Evolutionary conservation across 2,888 invertebrate genomes (phyloP).

Genomic region (Rhamnusium bicolor): DNA sequence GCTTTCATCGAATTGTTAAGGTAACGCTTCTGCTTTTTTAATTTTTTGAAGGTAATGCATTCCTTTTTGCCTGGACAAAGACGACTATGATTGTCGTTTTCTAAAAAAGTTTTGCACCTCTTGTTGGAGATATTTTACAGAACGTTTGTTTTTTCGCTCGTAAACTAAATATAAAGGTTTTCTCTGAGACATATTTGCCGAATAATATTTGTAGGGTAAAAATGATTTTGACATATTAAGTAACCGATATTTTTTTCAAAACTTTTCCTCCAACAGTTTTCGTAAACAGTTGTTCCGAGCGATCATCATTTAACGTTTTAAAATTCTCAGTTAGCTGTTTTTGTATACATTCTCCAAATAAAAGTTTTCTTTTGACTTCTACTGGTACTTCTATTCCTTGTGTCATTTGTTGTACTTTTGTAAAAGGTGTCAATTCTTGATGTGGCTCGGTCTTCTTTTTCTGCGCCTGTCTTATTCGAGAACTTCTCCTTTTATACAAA

Average conservation of each 20-base stretch:
- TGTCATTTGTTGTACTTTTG: too few relatives aligned
- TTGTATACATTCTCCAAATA: background rate
- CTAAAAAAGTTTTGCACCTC: background rate
- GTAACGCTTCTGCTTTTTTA: background rate
- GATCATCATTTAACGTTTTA: background rate
- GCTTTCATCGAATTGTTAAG: background rate
- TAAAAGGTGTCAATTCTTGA: background rate
- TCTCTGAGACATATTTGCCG: background rate
- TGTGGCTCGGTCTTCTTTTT: background rate
- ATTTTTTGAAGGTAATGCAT: background rate
- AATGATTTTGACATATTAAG: background rate
- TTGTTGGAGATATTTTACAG: background rate
- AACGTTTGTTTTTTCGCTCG: background rate
- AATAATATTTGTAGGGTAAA: background rate
- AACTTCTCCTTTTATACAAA: background rate
- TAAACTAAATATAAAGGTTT: background rate
- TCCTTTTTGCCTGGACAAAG: background rate
- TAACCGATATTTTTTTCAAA: background rate
- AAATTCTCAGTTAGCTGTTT: background rate
- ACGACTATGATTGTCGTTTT: background rate
- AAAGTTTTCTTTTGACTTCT: background rate
- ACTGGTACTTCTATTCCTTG: background rate
- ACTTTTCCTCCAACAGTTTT: background rate
- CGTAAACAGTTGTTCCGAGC: background rate
- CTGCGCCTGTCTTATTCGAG: background rate